Evolutionary conservation across 2,888 invertebrate genomes (phyloP).

Genomic region (Lithophane socia): DNA sequence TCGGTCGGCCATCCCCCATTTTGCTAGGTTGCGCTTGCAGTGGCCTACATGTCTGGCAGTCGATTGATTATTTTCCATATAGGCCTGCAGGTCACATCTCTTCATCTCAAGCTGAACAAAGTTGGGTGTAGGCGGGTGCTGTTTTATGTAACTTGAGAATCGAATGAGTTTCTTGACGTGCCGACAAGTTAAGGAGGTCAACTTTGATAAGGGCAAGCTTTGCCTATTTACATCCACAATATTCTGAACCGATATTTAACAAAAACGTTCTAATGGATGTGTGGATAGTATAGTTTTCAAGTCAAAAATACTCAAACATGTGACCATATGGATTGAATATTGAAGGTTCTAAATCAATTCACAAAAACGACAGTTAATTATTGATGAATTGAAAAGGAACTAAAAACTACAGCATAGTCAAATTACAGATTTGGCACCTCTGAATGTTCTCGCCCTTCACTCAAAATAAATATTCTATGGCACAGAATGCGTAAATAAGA

Average conservation of each 20-base stretch:
- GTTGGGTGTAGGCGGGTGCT: no score
- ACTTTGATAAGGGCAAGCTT: background rate
- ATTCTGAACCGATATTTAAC: background rate
- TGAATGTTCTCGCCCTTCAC: background rate
- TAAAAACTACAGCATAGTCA: background rate
- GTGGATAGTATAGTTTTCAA: background rate
- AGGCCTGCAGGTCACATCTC: background rate
- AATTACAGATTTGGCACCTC: no score
- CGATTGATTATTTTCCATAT: background rate
- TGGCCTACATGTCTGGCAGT: background rate
- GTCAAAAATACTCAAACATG: background rate
- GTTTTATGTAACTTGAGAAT: background rate
- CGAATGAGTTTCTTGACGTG: background rate
- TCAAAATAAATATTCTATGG: background rate
- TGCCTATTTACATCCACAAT: background rate
- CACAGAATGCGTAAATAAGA: slow-evolving; percentile 4
- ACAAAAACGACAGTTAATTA: background rate
- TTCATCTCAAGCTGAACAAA: no score
- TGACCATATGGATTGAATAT: background rate
- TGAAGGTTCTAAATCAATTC: background rate
- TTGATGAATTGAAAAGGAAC: background rate
- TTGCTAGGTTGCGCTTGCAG: background rate
- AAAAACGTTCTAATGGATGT: background rate
- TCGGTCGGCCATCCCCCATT: background rate
- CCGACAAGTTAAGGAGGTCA: no score